Percentiles rank a stretch among this genome's conserved stretches.
Conservation (phyloP, 1,140 invertebrate species). For the Monomorium pharaonis region DNA sequence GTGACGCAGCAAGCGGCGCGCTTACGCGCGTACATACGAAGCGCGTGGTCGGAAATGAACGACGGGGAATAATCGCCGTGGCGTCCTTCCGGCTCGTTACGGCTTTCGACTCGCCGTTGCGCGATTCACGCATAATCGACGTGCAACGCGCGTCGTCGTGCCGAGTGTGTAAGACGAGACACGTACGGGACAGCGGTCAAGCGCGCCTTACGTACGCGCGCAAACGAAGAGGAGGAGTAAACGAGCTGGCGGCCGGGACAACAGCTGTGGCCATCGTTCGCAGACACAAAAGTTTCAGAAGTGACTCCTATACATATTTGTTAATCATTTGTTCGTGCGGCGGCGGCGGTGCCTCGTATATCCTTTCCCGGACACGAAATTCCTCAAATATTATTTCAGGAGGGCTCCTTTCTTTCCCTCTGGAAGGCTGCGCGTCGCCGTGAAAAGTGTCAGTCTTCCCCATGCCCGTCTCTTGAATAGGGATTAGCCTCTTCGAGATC, state of each 20-base stretch:
- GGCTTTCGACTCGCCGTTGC: conserved; percentile 52
- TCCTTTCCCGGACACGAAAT: conserved; percentile 37
- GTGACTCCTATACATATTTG: conserved; percentile 70
- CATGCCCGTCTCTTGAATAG: background rate
- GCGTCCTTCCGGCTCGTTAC: conserved; percentile 57
- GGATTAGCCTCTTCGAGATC: conserved; percentile 58
- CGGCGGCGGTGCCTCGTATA: background rate
- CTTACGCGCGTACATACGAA: background rate
- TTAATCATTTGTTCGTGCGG: conserved; percentile 70
- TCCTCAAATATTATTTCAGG: conserved; percentile 75
- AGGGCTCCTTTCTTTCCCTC: conserved; percentile 33
- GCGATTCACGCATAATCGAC: conserved; percentile 65
- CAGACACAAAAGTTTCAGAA: conserved; percentile 44
- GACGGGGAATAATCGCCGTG: conserved; percentile 48
- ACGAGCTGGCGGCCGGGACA: conserved; percentile 6
- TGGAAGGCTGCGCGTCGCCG: background rate
- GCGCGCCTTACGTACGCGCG: conserved; percentile 32
- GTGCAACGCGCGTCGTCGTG: conserved; percentile 29
- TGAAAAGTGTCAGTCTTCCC: conserved; percentile 31
- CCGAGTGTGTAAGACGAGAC: conserved; percentile 46
- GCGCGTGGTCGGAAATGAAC: background rate
- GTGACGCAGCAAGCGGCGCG: background rate
- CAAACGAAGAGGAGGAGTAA: conserved; percentile 40
- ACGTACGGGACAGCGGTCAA: conserved; percentile 19
- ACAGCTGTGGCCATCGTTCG: conserved; percentile 52